Evolutionary conservation across 2,888 invertebrate species (phyloP), one percentile per base, ranked within the genome.

Genomic region (Xestia rhomboidea): DNA sequence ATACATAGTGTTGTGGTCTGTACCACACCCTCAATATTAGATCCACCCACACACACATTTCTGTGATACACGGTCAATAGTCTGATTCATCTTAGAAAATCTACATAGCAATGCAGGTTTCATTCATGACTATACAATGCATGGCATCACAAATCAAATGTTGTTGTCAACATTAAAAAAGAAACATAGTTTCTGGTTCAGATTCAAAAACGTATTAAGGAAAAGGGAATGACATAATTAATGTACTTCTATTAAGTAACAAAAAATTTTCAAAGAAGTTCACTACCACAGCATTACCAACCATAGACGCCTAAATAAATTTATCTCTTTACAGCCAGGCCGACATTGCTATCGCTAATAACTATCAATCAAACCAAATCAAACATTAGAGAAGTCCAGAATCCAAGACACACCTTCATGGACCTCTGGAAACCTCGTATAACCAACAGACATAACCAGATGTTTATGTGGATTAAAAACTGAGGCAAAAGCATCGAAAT

Each of bases 351-450:
- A 51, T 24, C 11, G 24, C 15, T 41, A 44, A 2, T 46, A 54
- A 6, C 15, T 51, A 54, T 21, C 18, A 66, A 69, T 34, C 15
- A 11, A 69, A 15, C 54, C 4, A 67, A 62, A 44, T 67, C 3
- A n/a, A 44, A 60, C n/a, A 24, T n/a, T 6, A 15, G 3, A 51
- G 5, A 81, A 46, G 15, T 60, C 51, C 18, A n/a, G 21, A 68
- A 78, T 18, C 11, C 54, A 41, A 34, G 3, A 54, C 24, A 73
- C 63, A 57, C 46, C 8, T 82, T 41, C 49, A 82, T 57, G 0
- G 34, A n/a, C 21, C 49, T 49, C 49, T 49, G 24, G 11, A 60
- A 57, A 27, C 24, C 27, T 41, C 1, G 21, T 27, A 18, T 24
- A 34, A 21, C 24, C 3, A 44, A 27, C 21, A 67, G 44, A 51